Conservation (phyloP, 2,888 invertebrate species). For the Clanis bilineata region DNA sequence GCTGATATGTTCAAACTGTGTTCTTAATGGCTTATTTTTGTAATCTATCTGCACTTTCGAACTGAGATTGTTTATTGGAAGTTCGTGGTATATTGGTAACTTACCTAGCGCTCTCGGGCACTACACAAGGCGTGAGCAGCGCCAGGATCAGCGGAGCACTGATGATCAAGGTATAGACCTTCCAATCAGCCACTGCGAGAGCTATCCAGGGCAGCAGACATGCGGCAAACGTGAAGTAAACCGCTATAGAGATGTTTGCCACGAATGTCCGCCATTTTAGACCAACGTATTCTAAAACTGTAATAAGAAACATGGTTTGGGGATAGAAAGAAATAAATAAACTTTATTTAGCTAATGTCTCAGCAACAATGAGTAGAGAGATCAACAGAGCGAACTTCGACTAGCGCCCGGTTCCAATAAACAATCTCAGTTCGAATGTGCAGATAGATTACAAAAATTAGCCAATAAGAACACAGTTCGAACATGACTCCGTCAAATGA, state of each 20-base stretch:
- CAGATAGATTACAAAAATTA: too few relatives aligned
- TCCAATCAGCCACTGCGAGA: conserved; percentile 89
- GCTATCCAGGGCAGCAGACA: conserved; percentile 94
- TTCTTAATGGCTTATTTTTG: too few relatives aligned
- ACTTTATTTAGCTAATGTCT: not conserved
- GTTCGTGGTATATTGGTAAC: too few relatives aligned
- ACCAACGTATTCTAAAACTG: conserved; percentile 94
- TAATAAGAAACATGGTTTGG: conserved; percentile 31
- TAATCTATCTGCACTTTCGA: too few relatives aligned
- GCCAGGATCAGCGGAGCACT: conserved; percentile 88
- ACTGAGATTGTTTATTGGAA: too few relatives aligned
- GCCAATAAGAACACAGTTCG: too few relatives aligned
- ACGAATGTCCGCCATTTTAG: conserved; percentile 95
- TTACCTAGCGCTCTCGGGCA: conserved; percentile 93
- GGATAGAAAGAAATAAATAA: not conserved
- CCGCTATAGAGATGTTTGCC: conserved; percentile 94
- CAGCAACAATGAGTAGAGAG: too few relatives aligned
- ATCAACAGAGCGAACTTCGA: too few relatives aligned
- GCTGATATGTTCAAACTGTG: too few relatives aligned
- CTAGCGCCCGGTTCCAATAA: too few relatives aligned
- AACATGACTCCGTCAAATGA: too few relatives aligned
- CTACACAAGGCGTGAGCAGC: conserved; percentile 87
- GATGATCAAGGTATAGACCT: conserved; percentile 86
- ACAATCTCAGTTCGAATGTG: too few relatives aligned
- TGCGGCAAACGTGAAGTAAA: conserved; percentile 92